These are phyloP conservation scores for Limosa lapponica DNA, from an alignment of 2,797 vertebrate species.

Conservation along the genomic window DNA sequence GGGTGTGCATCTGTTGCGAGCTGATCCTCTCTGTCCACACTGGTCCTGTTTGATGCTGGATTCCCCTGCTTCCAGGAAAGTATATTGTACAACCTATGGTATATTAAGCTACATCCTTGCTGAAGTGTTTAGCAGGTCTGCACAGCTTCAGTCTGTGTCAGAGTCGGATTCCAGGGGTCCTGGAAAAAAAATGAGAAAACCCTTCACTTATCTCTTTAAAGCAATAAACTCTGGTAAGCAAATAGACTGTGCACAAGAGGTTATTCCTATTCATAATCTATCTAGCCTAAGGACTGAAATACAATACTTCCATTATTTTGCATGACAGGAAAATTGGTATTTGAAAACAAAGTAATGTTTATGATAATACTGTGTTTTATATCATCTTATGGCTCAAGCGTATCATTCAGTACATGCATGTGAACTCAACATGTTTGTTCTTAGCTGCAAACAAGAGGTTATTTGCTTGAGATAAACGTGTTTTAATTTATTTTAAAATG, in stretches of 20 bases:
- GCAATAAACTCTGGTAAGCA: not conserved
- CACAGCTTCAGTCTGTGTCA: not conserved
- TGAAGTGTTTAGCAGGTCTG: not conserved
- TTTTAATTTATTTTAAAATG: not conserved
- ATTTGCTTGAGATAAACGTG: not conserved
- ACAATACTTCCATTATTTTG: not conserved
- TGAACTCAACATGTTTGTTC: not conserved
- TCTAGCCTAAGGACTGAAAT: not conserved
- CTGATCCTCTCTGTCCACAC: not conserved
- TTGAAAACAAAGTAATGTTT: constrained; percentile 2
- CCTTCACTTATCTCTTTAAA: not conserved
- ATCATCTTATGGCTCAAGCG: not conserved
- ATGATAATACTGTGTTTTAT: not conserved
- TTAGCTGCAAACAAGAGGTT: not conserved
- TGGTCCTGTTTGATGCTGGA: not conserved
- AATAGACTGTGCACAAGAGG: not conserved
- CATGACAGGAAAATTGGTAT: not conserved
- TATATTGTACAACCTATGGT: not conserved
- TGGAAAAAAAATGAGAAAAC: not conserved
- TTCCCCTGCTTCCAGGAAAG: not conserved
- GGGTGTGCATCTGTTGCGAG: not conserved
- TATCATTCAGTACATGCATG: not conserved
- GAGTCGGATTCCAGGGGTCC: not conserved
- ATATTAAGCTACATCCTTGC: not conserved
- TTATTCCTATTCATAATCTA: not conserved